Conservation (phyloP, 2,888 invertebrate species). For the Drosophila multiciliata region DNA sequence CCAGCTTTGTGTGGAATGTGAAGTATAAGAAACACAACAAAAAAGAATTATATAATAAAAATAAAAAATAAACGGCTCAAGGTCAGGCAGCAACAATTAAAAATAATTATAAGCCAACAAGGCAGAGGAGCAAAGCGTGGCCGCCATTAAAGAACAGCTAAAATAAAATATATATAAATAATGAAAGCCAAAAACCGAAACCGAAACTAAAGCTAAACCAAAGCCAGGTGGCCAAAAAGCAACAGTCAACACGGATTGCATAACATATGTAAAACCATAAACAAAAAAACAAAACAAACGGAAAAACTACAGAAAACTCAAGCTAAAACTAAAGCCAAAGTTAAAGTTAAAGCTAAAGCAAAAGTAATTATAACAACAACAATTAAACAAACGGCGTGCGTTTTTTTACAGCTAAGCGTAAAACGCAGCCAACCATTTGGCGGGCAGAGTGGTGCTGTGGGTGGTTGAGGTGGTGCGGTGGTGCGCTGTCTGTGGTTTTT, state of each 20-base stretch:
- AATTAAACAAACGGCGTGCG: slow-evolving; percentile 82
- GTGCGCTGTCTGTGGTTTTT: neutral
- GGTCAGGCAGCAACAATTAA: slow-evolving; percentile 76
- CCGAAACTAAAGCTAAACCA: slow-evolving; percentile 52
- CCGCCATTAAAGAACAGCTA: slow-evolving; percentile 59
- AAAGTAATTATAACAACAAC: slow-evolving; percentile 79
- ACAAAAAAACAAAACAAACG: slow-evolving; percentile 31
- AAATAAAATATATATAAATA: slow-evolving; percentile 53
- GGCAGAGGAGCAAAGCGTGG: slow-evolving; percentile 59
- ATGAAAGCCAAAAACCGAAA: slow-evolving; percentile 81
- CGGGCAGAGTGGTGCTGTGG: slow-evolving; percentile 4
- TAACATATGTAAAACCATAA: slow-evolving; percentile 55
- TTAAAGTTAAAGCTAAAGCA: slow-evolving; percentile 36
- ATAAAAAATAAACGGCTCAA: slow-evolving; percentile 61
- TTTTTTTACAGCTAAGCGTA: slow-evolving; percentile 73
- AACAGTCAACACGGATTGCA: slow-evolving; percentile 59
- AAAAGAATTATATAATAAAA: slow-evolving; percentile 21
- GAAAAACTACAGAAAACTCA: slow-evolving; percentile 35
- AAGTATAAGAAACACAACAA: slow-evolving; percentile 20
- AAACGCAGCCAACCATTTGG: slow-evolving; percentile 70
- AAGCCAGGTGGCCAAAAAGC: slow-evolving; percentile 29
- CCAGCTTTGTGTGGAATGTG: slow-evolving; percentile 43
- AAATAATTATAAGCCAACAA: slow-evolving; percentile 69
- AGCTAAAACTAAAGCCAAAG: neutral
- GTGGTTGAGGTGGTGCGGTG: neutral